Evolutionary conservation across 2,113 vertebrate genomes (phyloP), one percentile per base, ranked within the genome.

Genomic region (Cinclus cinclus): DNA sequence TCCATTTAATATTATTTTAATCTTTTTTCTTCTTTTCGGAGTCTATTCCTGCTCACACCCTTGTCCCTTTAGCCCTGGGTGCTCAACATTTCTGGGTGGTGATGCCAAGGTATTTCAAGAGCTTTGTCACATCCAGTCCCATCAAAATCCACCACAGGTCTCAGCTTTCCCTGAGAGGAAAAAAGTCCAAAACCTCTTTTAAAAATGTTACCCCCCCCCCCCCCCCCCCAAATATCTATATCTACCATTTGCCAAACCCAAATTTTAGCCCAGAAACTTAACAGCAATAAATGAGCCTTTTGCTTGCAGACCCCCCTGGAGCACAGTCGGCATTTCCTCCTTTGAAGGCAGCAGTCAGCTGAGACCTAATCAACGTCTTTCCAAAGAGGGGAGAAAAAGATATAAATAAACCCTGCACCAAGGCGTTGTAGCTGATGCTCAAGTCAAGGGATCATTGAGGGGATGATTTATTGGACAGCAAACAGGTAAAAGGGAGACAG

Each of bases 311-410:
- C 9, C 35, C 30, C 63, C 14, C 21, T 30, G 56, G 70, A 85
- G 19, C 31, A 27, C 73, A 37, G 79, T 35, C n/a, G 19, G 79
- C 24, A 28, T 89, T 87, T 93, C 70, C 84, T 80, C 75, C 63
- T 92, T 73, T 46, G 28, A 89, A 90, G 79, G 70, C 78, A 62
- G 37, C 56, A 33, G 3, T 89, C 88, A 87, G 46, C 81, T 47
- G 55, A 95, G 86, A 94, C 63, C 76, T 90, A 65, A 77, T 83
- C 76, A 89, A 70, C 80, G n/a, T 47, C 33, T 41, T 83, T 87
- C 55, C 64, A 47, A 83, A 80, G 87, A 80, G 11, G 21, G 41
- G 31, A 30, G 22, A 20, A 37, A n/a, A 83, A 82, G 56, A 68
- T 37, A 81, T 63, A 85, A 75, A 83, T 52, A 78, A 73, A 46